Conservation (phyloP, 2,113 vertebrate genomes). For the Gnathonemus echidnorhynchus region DNA sequence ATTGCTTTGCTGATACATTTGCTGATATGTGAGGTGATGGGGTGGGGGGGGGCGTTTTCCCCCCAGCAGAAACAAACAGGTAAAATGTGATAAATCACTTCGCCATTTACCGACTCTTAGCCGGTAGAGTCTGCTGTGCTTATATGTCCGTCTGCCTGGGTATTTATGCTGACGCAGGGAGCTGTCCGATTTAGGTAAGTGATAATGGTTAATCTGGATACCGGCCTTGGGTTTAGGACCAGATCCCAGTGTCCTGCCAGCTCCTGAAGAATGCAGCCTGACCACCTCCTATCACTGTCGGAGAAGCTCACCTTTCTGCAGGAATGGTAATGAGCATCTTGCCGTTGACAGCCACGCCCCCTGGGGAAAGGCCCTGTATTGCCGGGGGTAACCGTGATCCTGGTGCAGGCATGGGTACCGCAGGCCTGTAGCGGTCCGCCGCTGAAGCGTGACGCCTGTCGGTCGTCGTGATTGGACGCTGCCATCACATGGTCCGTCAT, state of each 20-base stretch:
- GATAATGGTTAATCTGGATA: constrained; percentile 12
- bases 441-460: not conserved
- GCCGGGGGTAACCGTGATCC: not conserved
- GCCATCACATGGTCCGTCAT: not conserved
- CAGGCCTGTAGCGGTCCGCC: not conserved
- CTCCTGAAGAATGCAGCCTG: constrained; percentile 14
- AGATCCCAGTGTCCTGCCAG: constrained; percentile 13
- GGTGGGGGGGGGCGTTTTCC: not conserved
- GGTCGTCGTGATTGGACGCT: not conserved
- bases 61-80: not conserved
- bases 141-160: not conserved
- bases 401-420: not conserved
- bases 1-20: constrained; percentile 17
- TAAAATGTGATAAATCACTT: not conserved
- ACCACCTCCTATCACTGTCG: constrained; percentile 8
- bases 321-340: not conserved
- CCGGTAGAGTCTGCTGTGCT: not conserved
- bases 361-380: not conserved
- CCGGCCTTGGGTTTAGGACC: not conserved
- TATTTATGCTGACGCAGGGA: not conserved
- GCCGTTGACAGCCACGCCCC: not conserved
- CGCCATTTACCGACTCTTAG: not conserved
- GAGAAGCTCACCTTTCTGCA: not conserved
- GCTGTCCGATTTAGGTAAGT: constrained; percentile 3
- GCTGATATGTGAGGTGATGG: not conserved